Conservation (phyloP, 2,888 invertebrate genomes). For the Trissolcus japonicus region DNA sequence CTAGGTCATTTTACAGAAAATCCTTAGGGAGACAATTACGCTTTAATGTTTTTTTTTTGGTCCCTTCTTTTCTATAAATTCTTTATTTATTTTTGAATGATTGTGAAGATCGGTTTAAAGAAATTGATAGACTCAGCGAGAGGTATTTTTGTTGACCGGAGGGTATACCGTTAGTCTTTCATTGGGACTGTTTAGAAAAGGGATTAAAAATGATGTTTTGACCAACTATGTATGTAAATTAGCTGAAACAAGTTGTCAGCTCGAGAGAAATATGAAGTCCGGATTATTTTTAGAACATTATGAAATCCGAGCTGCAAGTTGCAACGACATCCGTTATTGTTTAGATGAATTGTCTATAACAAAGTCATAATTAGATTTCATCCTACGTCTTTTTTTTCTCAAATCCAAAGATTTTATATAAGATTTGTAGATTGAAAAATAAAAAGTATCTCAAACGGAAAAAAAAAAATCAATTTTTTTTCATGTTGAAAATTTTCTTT, state of each 20-base stretch:
- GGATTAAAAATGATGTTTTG: too few relatives aligned
- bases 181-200: neutral
- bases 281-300: conserved; percentile 1
- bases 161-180: neutral
- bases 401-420: neutral
- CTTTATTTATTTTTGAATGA: too few relatives aligned
- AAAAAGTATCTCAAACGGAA: too few relatives aligned
- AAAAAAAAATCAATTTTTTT: too few relatives aligned
- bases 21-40: conserved; percentile 9
- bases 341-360: neutral
- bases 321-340: conserved; percentile 5
- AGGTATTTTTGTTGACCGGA: neutral
- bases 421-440: too few relatives aligned
- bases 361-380: neutral
- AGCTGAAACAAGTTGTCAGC: neutral
- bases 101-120: too few relatives aligned
- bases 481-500: too few relatives aligned
- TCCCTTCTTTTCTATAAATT: too few relatives aligned
- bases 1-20: conserved; percentile 21
- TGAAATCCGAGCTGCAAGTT: neutral
- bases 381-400: neutral
- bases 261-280: neutral
- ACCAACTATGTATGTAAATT: neutral
- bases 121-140: neutral
- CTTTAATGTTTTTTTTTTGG: too few relatives aligned